Evolutionary conservation across 64 coral and sea anemone genomes (phyloP).

Genomic region (Orbicella faveolata): DNA sequence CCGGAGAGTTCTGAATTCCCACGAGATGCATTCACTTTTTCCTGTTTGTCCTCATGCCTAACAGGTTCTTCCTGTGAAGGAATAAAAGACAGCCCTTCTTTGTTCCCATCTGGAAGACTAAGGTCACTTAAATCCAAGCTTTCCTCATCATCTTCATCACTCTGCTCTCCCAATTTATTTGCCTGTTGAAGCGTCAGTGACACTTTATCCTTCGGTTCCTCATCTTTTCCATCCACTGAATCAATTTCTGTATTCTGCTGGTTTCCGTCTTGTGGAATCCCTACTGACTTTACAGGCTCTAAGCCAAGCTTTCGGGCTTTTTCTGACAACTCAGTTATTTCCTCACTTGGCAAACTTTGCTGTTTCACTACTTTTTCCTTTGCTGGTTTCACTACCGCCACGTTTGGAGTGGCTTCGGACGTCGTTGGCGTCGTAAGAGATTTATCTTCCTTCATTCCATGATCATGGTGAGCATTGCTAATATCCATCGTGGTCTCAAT

Average conservation of each 20-base stretch:
- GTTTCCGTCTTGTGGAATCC: neutral
- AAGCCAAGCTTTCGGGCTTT: neutral
- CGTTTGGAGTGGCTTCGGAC: neutral
- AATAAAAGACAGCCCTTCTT: neutral
- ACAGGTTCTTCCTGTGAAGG: neutral
- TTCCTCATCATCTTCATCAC: conserved; percentile 7
- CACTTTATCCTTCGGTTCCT: neutral
- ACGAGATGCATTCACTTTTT: neutral
- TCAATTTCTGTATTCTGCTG: neutral
- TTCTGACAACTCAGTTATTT: neutral
- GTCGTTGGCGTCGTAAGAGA: neutral
- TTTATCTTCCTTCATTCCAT: neutral
- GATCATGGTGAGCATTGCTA: neutral
- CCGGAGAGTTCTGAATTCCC: neutral
- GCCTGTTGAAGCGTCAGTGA: neutral
- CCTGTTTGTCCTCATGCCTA: neutral
- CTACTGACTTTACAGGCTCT: neutral
- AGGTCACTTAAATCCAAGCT: conserved; percentile 40
- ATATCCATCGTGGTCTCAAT: neutral
- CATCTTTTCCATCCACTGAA: neutral
- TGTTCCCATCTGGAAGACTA: conserved; percentile 25
- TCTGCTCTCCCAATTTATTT: neutral
- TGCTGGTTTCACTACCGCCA: neutral
- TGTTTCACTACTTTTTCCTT: neutral
- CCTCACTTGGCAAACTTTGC: neutral